phyloP scores from a whole-genome alignment of 2,797 vertebrate species.

The Furcifer pardalis region DNA sequence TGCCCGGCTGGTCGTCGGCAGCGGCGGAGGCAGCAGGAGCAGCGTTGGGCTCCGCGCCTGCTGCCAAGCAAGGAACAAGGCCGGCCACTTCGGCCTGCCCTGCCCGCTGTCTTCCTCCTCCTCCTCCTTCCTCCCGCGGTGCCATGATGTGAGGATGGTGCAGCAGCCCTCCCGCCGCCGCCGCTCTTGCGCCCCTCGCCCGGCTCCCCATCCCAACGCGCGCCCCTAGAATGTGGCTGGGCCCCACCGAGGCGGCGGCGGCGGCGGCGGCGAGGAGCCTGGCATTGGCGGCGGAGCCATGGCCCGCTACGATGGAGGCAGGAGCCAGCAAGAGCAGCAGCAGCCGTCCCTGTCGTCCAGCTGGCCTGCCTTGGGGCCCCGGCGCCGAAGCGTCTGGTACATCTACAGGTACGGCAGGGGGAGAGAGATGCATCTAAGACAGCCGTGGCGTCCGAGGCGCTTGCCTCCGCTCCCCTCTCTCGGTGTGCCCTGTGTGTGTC shows the following conservation, averaged over 20 bases:
- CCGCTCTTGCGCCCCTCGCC: constrained; percentile 46
- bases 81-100: constrained; percentile 17
- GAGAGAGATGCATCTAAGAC: background rate
- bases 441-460: background rate
- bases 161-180: constrained; percentile 68
- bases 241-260: constrained; percentile 54
- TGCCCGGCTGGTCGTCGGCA: constrained; percentile 42
- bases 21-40: constrained; percentile 50
- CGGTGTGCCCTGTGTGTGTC: too few species aligned
- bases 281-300: constrained; percentile 17
- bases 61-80: constrained; percentile 31
- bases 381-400: constrained; percentile 93
- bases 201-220: constrained; percentile 53
- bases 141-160: constrained; percentile 58
- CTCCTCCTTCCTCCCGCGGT: constrained; percentile 30
- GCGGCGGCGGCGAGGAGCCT: constrained; percentile 50
- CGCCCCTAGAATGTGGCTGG: constrained; percentile 62
- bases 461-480: constrained; percentile 21
- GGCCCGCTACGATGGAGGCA: constrained; percentile 39
- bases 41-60: constrained; percentile 7
- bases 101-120: background rate
- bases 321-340: constrained; percentile 32
- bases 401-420: constrained; percentile 87
- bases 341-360: constrained; percentile 87
- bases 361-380: constrained; percentile 91